These are phyloP conservation scores for Rhorus exstirpatorius DNA, from an alignment of 2,888 invertebrate species.

Conservation along the genomic window DNA sequence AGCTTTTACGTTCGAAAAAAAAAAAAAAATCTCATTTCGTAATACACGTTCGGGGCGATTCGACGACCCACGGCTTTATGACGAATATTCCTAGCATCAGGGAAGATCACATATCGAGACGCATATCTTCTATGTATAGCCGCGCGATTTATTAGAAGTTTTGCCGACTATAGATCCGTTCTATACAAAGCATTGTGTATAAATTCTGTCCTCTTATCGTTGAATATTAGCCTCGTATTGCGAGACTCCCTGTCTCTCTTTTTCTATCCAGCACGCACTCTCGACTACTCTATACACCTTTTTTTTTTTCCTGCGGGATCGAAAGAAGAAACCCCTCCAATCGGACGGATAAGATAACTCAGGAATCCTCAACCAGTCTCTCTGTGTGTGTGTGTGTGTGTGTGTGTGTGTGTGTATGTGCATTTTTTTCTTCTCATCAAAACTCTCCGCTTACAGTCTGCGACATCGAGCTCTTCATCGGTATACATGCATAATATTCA, in stretches of 20 bases:
- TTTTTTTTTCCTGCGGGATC: constrained; percentile 9
- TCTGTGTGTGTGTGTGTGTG: too few relatives aligned
- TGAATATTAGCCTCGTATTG: constrained; percentile 17
- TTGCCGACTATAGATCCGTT: constrained; percentile 7
- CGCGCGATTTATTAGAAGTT: constrained; percentile 13
- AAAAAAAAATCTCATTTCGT: not conserved
- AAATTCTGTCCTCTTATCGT: constrained; percentile 33
- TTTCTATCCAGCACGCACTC: constrained; percentile 58
- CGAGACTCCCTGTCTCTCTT: constrained; percentile 48
- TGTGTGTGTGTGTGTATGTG: constrained; percentile 55
- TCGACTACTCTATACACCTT: not conserved
- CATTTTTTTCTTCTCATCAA: constrained; percentile 65
- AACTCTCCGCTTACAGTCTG: not conserved
- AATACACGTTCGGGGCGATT: not conserved
- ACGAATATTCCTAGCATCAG: not conserved
- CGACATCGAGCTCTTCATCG: not conserved
- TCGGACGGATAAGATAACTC: constrained; percentile 79
- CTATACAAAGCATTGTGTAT: not conserved
- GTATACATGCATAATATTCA: too few relatives aligned
- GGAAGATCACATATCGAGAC: not conserved
- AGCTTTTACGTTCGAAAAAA: not conserved
- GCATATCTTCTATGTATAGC: not conserved
- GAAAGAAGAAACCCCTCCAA: constrained; percentile 58
- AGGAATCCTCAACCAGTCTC: constrained; percentile 72
- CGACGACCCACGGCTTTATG: not conserved